Evolutionary conservation across 2,113 vertebrate genomes (phyloP).

Genomic region (Ophiodon elongatus): DNA sequence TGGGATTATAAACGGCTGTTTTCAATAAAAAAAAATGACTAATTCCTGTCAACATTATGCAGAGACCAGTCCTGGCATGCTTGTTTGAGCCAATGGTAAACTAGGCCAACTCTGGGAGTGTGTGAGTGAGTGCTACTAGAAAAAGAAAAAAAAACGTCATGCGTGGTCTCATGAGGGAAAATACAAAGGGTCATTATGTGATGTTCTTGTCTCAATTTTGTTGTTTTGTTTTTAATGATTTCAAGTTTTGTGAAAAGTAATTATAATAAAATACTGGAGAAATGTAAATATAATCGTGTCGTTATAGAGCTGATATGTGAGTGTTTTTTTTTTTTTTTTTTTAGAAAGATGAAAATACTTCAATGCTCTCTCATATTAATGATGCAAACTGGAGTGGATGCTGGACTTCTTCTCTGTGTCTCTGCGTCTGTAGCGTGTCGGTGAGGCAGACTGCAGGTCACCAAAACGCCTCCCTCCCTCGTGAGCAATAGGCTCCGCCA

Average conservation of each 20-base stretch:
- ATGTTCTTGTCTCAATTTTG: not conserved
- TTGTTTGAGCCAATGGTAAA: constrained; percentile 1
- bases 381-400: not conserved
- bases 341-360: not conserved
- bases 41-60: not conserved
- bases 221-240: not conserved
- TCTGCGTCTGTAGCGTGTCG: not conserved
- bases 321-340: too few relatives aligned
- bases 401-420: not conserved
- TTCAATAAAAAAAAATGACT: not conserved
- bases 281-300: not conserved
- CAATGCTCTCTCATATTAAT: not conserved
- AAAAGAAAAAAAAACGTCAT: not conserved
- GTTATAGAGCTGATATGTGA: too few relatives aligned
- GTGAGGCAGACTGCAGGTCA: constrained; percentile 14
- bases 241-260: not conserved
- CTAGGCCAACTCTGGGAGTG: not conserved
- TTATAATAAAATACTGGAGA: not conserved
- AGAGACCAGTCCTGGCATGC: not conserved
- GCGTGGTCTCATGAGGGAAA: constrained; percentile 19
- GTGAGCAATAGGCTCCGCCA: constrained; percentile 61
- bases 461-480: constrained; percentile 52
- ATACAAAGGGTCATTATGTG: constrained; percentile 15
- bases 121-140: not conserved
- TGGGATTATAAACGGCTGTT: not conserved